phyloP scores from a whole-genome alignment of 1,140 invertebrate species.

The Ceratina japonica region DNA sequence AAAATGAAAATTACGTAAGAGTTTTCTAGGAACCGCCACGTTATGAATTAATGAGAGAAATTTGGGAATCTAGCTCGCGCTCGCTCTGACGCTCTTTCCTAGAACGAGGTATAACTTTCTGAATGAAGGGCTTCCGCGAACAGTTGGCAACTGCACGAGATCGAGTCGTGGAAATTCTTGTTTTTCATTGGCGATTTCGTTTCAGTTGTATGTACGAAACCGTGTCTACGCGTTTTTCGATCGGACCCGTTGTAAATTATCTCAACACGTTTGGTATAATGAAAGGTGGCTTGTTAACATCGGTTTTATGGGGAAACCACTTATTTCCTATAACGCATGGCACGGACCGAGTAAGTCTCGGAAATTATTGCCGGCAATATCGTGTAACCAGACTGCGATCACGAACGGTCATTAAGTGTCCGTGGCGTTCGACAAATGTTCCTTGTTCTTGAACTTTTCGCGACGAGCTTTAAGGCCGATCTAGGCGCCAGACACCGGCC shows the following conservation, averaged over 20 bases:
- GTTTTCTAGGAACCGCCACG: background rate
- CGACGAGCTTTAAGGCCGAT: conserved; percentile 43
- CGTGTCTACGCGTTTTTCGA: too few species aligned
- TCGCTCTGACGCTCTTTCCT: background rate
- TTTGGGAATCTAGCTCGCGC: background rate
- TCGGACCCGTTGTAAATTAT: too few species aligned
- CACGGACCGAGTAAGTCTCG: too few species aligned
- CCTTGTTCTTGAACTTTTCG: conserved; percentile 36
- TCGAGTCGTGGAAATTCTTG: background rate
- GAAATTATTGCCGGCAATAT: background rate
- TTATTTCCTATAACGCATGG: too few species aligned
- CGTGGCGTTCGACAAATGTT: conserved; percentile 23
- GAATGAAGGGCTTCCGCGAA: background rate
- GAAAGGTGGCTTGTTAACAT: too few species aligned
- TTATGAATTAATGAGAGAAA: background rate
- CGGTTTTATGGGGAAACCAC: too few species aligned
- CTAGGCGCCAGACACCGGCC: conserved; percentile 51
- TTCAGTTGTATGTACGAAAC: too few species aligned
- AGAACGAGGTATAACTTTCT: background rate
- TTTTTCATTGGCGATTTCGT: too few species aligned
- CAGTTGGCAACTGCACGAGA: background rate
- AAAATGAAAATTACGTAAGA: background rate
- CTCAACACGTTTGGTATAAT: too few species aligned
- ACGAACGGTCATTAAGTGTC: background rate
- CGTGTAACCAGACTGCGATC: background rate